These are phyloP conservation scores for Tenebrosternarchus preto DNA, from an alignment of 2,113 vertebrate species.

Conservation along the genomic window DNA sequence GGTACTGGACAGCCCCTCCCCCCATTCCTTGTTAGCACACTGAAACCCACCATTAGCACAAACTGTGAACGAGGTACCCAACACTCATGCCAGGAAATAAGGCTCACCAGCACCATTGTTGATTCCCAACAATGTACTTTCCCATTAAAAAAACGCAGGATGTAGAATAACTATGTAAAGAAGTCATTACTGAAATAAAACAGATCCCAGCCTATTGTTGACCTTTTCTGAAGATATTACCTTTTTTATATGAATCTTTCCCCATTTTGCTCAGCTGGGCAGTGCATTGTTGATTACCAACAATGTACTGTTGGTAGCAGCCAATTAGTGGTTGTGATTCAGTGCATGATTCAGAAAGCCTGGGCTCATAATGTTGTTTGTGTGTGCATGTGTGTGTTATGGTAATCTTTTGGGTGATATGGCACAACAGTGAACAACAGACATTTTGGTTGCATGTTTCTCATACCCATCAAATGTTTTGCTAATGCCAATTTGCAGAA, in stretches of 20 bases:
- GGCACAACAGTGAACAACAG: conserved; percentile 13
- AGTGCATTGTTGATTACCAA: conserved; percentile 93
- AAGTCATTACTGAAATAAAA: conserved; percentile 34
- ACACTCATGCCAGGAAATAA: conserved; percentile 71
- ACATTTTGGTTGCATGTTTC: background rate
- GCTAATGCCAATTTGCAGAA: background rate
- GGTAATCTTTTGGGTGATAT: conserved; percentile 58
- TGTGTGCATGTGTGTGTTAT: conserved; percentile 40
- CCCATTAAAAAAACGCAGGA: conserved; percentile 63
- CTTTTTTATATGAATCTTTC: conserved; percentile 61
- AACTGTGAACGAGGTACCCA: conserved; percentile 90
- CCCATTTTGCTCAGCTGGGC: conserved; percentile 83
- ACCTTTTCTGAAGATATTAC: conserved; percentile 26
- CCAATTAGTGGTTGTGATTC: conserved; percentile 68
- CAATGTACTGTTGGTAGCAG: conserved; percentile 91
- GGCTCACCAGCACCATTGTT: conserved; percentile 80
- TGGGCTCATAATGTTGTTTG: conserved; percentile 18
- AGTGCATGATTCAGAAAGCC: conserved; percentile 66
- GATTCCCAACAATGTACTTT: conserved; percentile 88
- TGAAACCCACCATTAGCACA: conserved; percentile 86
- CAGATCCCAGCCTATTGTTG: conserved; percentile 7
- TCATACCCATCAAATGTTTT: background rate
- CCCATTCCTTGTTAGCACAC: conserved; percentile 86
- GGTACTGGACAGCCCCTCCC: conserved; percentile 84
- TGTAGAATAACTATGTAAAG: conserved; percentile 50